Base-by-base conservation (phyloP, 2,113 vertebrate species). In the Apteryx mantelli region DNA sequence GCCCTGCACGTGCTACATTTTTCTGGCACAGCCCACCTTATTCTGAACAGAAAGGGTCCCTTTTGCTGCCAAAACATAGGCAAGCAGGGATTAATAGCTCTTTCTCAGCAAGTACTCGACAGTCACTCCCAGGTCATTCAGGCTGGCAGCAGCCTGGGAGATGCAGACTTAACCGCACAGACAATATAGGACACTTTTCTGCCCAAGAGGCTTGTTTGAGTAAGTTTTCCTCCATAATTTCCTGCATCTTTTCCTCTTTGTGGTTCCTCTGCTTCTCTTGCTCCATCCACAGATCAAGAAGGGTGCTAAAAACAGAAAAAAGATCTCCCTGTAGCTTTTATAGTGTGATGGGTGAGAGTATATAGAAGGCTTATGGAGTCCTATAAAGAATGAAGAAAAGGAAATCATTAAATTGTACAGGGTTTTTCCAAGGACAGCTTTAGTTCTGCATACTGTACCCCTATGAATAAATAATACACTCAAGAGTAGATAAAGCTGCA, bases 401-500 rank as follows among this genome's bases (percentile, higher is more conserved):
- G 48, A 82, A 94, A 79, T 38, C 1, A 60, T 76, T 28, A 25
- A 9, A 48, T 69, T 64, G 50, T 48, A 46, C 40, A 56, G 14
- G 15, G 24, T 55, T 38, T 73, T 89, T 77, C 58, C 40, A 71
- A 85, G 75, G 50, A 36, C 75, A 69, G 19, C 48, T 82, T 82
- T 14, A 82, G 56, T 56, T 78, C 52, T 85, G 38, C 34, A 32
- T 46, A 19, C 52, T 55, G 46, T 50, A 64, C 16, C 19, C 55
- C 60, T 34, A 40, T 5, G 1, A 6, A 75, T 42, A 90, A 94
- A 85, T 42, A 89, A 84, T 7, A 50, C 44, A n/a, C 21, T 82
- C 64, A 53, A 61, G n/a, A 50, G 40, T 34, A 66, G 60, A 91
- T 50, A 81, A 65, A 86, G 86, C 76, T 86, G 73, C 77, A 81